Base-by-base conservation (phyloP, 2,797 vertebrate species). In the Premnoplex brunnescens region DNA sequence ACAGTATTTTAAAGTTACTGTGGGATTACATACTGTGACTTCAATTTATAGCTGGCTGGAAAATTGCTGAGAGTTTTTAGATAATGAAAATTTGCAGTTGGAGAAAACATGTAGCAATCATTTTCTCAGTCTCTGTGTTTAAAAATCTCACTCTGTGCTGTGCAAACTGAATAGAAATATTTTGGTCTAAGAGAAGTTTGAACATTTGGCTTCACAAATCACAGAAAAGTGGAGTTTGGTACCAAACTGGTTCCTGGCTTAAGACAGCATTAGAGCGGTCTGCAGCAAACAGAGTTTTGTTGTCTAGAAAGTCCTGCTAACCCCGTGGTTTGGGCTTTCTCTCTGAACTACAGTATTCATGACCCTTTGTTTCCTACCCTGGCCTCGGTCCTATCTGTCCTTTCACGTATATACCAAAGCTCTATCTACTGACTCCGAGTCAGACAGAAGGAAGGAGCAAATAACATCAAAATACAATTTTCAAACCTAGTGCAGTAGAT, bases 321-420 rank as follows among this genome's bases (percentile, higher is more conserved):
- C 14, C 3, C 78, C 27, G 21, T 48, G 10, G 27, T 44, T 72
- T 89, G 49, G 24, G 7, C 14, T 91, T 74, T 46, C 8, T 55
- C 14, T 87, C 36, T 79, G 55, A 77, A 58, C 17, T 28, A 28
- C 30, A 27, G 0, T 32, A 15, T 88, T n/a, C 23, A 8, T 54
- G 15, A n/a, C 2, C 5, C 20, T 19, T 54, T 75, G 14, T 46
- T 44, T 68, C 7, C 67, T 74, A 3, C 16, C 14, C 66, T 63
- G 58, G 48, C 11, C 51, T 84, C 52, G 12, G 14, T 78, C 12
- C 44, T 9, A 5, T 28, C 56, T 67, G 22, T 34, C 34, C 34
- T 36, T 63, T 58, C 27, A 43, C 0, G 0, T 16, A 4, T 32
- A 27, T 16, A 24, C 28, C 7, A 4, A 74, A 69, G 16, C 23